phyloP scores from a whole-genome alignment of 2,888 invertebrate species.

The Podabrus alpinus region DNA sequence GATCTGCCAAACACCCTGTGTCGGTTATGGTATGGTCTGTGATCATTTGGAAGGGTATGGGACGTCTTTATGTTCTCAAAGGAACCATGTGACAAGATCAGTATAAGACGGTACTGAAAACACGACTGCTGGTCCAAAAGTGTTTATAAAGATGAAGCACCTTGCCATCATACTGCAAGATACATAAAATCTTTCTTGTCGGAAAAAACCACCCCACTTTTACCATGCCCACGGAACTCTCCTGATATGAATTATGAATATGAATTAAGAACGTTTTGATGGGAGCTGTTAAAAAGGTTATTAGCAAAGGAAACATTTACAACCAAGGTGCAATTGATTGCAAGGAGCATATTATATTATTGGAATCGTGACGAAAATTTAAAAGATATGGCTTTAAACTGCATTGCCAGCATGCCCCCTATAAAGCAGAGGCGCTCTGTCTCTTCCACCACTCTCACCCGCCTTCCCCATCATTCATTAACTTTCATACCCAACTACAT shows the following conservation, averaged over 20 bases:
- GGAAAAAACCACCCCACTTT: slow-evolving; percentile 7
- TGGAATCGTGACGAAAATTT: too few relatives aligned
- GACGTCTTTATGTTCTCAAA: slow-evolving; percentile 15
- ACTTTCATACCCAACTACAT: too few relatives aligned
- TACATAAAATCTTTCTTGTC: background rate
- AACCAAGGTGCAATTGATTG: background rate
- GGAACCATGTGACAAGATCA: slow-evolving; percentile 13
- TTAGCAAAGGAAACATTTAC: slow-evolving; percentile 29
- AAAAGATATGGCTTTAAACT: too few relatives aligned
- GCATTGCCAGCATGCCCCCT: too few relatives aligned
- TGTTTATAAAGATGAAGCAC: slow-evolving; percentile 11
- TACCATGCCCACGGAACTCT: slow-evolving; percentile 33
- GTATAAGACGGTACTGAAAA: background rate
- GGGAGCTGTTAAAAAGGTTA: too few relatives aligned
- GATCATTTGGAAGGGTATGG: too few relatives aligned
- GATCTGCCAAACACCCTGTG: slow-evolving; percentile 23
- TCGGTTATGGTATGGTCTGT: too few relatives aligned
- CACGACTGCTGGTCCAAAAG: background rate
- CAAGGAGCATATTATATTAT: too few relatives aligned
- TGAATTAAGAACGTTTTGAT: slow-evolving; percentile 34
- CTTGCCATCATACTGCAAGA: slow-evolving; percentile 7
- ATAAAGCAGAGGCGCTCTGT: too few relatives aligned
- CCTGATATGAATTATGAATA: slow-evolving; percentile 36
- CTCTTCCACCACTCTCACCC: too few relatives aligned
- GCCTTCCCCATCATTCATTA: too few relatives aligned